Evolutionary conservation across 37 sponge, comb jelly and placozoan genomes (phyloP).

Genomic region (Tethya wilhelma): DNA sequence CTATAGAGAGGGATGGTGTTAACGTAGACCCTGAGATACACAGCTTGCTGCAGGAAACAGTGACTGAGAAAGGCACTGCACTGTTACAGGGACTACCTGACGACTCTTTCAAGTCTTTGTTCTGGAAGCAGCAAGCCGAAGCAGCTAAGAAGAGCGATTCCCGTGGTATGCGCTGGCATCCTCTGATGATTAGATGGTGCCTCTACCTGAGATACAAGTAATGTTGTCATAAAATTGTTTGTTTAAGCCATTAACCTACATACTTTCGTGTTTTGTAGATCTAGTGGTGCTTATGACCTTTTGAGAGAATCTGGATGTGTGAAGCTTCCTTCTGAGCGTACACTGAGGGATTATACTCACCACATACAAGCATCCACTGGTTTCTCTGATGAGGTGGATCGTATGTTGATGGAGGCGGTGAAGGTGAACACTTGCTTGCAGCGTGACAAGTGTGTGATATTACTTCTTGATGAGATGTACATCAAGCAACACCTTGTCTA

Average conservation of each 20-base stretch:
- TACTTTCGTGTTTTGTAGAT: too few relatives aligned
- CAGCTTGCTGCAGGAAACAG: background rate
- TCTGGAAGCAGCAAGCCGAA: background rate
- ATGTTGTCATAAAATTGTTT: too few relatives aligned
- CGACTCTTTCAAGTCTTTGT: background rate
- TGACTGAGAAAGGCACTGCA: background rate
- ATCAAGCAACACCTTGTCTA: constrained; percentile 57
- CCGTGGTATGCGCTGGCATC: background rate
- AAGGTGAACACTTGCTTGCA: constrained; percentile 28
- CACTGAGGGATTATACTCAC: constrained; percentile 58
- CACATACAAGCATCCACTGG: constrained; percentile 27
- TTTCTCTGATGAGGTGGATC: constrained; percentile 44
- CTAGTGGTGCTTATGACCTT: constrained; percentile 40
- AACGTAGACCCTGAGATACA: background rate
- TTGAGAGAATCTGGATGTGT: constrained; percentile 26
- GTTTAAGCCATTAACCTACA: too few relatives aligned
- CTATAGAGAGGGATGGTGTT: background rate
- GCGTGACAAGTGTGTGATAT: constrained; percentile 31
- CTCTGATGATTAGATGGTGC: too few relatives aligned
- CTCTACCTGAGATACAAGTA: too few relatives aligned
- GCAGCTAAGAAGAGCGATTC: background rate
- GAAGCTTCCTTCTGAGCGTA: constrained; percentile 38
- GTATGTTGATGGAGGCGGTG: constrained; percentile 26
- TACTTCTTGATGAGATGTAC: constrained; percentile 65
- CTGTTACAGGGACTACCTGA: background rate